Base-by-base conservation (phyloP, 2,113 vertebrate genomes). In the Mormyrus iriodes region DNA sequence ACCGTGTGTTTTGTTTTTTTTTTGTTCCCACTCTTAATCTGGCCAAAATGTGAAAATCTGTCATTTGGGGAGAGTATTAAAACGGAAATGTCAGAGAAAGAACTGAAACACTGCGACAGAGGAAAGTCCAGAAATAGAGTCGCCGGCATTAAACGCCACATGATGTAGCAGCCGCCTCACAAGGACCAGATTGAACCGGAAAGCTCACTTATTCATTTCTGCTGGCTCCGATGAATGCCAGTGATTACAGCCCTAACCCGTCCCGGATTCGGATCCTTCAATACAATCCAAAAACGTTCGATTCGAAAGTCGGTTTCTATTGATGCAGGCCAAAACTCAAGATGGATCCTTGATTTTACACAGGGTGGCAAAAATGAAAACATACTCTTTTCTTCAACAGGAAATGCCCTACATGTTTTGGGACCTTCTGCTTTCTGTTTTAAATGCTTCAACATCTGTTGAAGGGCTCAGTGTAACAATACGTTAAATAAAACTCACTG, bases 51-150 rank as follows among this genome's bases (percentile, higher is more conserved):
- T 87, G 61, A 27, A 87, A 89, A 88, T 87, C 24, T 90, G 46
- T 49, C 85, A 88, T 55, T 46, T 61, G 55, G 49, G 6, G 46
- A 69, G 44, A n/a, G 88, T 76, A 91, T 90, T 76, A 89, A 88
- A 90, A 88, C 31, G 85, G 90, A 86, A 82, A 69, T 87, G 49
- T 48, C 53, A 86, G 46, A 73, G 79, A 82, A 61, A 7, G 79
- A 88, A 31, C 49, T 85, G 89, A 76, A 44, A 86, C 21, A 83
- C 89, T 88, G 48, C 49, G 21, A 87, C 86, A 90, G 86, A 88
- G 17, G 51, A 55, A 88, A 19, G 73, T 79, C 91, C 61, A 91
- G 35, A 89, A 89, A 90, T 87, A 84, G 88, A 90, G 39, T 83
- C 89, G 46, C 48, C 10, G 48, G 69, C 51, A 12, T 82, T 53